Evolutionary conservation across 2,113 vertebrate species (phyloP).

Genomic region (Eulemur rufifrons): DNA sequence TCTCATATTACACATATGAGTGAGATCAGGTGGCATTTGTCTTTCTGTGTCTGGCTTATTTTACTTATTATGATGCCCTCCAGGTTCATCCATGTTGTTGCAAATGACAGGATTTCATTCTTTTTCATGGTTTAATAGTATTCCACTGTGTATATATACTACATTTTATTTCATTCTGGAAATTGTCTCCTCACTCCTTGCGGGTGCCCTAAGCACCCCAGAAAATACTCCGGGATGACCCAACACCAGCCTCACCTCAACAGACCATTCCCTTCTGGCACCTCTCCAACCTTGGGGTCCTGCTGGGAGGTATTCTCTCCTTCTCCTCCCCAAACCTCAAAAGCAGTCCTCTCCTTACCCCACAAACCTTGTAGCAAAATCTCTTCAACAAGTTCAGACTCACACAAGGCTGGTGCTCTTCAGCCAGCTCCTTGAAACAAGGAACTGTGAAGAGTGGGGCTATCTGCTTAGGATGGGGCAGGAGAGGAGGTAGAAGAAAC

Average conservation of each 20-base stretch:
- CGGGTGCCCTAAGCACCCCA: neutral
- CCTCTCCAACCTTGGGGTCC: neutral
- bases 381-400: neutral
- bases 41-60: neutral
- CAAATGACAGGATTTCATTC: neutral
- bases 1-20: neutral
- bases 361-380: neutral
- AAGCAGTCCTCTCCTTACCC: neutral
- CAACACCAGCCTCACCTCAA: neutral
- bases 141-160: no score
- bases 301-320: neutral
- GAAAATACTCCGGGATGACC: neutral
- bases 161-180: neutral
- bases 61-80: neutral
- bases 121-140: neutral
- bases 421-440: neutral
- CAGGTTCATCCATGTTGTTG: neutral
- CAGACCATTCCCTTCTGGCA: neutral
- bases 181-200: neutral
- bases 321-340: neutral
- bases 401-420: neutral
- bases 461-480: neutral
- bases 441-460: neutral
- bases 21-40: neutral
- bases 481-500: neutral